Evolutionary conservation across 2,113 vertebrate genomes (phyloP), one percentile per base, ranked within the genome.

Genomic region (Chaenogobius annularis): DNA sequence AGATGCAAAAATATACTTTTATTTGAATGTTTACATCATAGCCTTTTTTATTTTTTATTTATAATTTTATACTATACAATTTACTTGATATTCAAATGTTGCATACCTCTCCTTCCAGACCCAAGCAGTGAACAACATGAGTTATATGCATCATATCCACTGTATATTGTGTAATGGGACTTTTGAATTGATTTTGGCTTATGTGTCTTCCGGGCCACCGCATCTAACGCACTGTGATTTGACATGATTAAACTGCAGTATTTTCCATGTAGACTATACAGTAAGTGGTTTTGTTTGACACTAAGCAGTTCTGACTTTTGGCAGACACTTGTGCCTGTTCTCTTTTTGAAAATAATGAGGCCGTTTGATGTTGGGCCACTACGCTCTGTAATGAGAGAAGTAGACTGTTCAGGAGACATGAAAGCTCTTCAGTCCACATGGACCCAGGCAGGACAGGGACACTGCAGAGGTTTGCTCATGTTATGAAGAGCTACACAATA

Each of bases 371-470:
- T 84, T 69, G 78, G 78, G 69, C 79, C 76, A 84, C 87, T 85
- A 64, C 48, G 66, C 78, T 70, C 77, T 20, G 66, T 89, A 86
- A 91, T 87, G 83, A 92, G 89, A 85, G 86, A 79, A 85, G 84
- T 80, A 81, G 72, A 88, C 87, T 79, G 85, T 83, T 85, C 82
- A 84, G 87, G 86, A 84, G 81, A 88, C 88, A 89, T 88, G 80
- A 90, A 90, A 89, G 84, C 89, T 78, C 87, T 86, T 83, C 83
- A 85, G 86, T 90, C 83, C 85, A 87, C 91, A 89, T 91, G 85
- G 89, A 69, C 85, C 80, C 20, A 26, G 47, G 20, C 70, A 12
- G 79, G 76, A 66, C 83, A 67, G 70, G 83, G 85, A 80, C 86
- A 64, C 74, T 71, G 35, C 31, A 61, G 81, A 84, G 84, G 85